A percentile compares a stretch with the other conserved stretches of the same genome.
Evolutionary conservation across 2,888 invertebrate species (phyloP).

Genomic region (Thecophora atra): DNA sequence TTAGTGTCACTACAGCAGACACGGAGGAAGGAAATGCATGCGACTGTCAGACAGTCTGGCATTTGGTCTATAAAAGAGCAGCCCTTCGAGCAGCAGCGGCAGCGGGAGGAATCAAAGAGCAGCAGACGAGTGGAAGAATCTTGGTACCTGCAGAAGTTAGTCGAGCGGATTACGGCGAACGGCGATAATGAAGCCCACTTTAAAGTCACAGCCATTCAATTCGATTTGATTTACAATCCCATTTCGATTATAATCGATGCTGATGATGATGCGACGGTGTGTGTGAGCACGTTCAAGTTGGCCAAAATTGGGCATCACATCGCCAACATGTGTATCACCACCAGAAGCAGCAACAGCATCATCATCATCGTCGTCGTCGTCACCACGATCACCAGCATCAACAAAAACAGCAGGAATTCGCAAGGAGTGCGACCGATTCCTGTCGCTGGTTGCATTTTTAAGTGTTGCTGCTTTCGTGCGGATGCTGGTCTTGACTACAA

Average conservation of each 20-base stretch:
- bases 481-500: constrained; percentile 6
- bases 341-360: constrained; percentile 9
- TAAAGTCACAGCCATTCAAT: constrained; percentile 62
- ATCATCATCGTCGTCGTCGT: background rate
- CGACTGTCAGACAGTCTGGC: background rate
- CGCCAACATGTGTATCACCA: constrained; percentile 24
- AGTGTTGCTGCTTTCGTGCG: background rate
- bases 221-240: constrained; percentile 66
- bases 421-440: constrained; percentile 6
- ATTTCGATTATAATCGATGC: constrained; percentile 66
- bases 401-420: background rate
- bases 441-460: background rate
- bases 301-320: constrained; percentile 38
- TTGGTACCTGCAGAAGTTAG: background rate
- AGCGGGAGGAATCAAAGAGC: background rate
- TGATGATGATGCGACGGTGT: constrained; percentile 48
- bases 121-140: background rate
- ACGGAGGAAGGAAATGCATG: background rate
- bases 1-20: constrained; percentile 56
- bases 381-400: background rate
- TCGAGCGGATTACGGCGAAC: constrained; percentile 43
- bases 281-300: constrained; percentile 57
- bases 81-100: background rate
- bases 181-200: constrained; percentile 63
- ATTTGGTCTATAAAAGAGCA: background rate